A percentile compares a stretch with the other conserved stretches of the same genome.
Conservation (phyloP, 2,888 invertebrate genomes). For the Chrysomela aeneicollis region DNA sequence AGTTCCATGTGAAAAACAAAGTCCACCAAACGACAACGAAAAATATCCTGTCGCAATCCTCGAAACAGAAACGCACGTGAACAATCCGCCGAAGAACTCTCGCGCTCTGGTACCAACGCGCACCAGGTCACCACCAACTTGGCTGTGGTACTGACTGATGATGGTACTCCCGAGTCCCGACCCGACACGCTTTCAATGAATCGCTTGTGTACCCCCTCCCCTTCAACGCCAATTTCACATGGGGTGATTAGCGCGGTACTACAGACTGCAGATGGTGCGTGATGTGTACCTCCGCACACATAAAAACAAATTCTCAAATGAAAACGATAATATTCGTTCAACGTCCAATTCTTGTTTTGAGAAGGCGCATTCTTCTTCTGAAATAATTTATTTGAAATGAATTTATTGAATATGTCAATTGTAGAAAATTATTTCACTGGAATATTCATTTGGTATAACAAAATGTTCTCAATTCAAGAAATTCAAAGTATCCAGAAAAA, state of each 20-base stretch:
- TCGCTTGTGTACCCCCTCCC: slow-evolving; percentile 40
- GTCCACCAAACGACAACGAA: not conserved
- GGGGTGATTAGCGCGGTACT: slow-evolving; percentile 33
- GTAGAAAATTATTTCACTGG: too few species aligned
- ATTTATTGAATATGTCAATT: too few species aligned
- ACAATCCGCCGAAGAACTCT: not conserved
- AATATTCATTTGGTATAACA: too few species aligned
- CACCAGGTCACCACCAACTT: not conserved
- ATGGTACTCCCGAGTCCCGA: slow-evolving; percentile 43
- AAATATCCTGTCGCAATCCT: too few species aligned
- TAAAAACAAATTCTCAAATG: too few species aligned
- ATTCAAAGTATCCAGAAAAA: too few species aligned
- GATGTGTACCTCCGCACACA: not conserved
- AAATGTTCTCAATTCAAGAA: too few species aligned
- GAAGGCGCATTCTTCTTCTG: too few species aligned
- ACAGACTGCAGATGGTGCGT: not conserved
- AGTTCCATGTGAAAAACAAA: not conserved
- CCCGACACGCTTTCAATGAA: slow-evolving; percentile 51
- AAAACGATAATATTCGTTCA: too few species aligned
- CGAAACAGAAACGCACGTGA: slow-evolving; percentile 8
- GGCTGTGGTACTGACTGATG: not conserved
- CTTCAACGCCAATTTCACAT: slow-evolving; percentile 29
- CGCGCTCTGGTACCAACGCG: not conserved
- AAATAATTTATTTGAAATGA: too few species aligned
- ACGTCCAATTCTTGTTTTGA: too few species aligned